phyloP scores from a whole-genome alignment of 2,113 vertebrate genomes.

The Rhynchopsitta pachyrhyncha region DNA sequence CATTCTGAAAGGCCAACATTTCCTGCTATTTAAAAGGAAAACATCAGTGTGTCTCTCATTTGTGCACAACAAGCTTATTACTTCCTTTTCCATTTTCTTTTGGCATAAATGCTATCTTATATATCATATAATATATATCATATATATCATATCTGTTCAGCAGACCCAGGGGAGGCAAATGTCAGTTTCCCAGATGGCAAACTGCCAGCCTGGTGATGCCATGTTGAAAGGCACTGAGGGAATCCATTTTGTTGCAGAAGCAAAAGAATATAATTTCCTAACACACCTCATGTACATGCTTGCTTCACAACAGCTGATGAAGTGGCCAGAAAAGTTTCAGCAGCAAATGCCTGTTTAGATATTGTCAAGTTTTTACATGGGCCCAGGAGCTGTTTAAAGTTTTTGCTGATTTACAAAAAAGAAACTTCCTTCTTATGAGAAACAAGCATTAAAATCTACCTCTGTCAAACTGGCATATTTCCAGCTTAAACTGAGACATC shows the following conservation, averaged over 20 bases:
- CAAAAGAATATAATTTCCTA: slow-evolving; percentile 20
- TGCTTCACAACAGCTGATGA: background rate
- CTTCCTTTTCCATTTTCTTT: slow-evolving; percentile 46
- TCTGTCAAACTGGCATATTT: background rate
- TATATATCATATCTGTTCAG: no score
- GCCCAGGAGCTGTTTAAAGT: background rate
- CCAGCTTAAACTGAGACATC: background rate
- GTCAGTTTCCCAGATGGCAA: slow-evolving; percentile 60
- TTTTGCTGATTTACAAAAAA: background rate
- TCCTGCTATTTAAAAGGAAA: slow-evolving; percentile 26
- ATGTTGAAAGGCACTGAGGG: background rate
- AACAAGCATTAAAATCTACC: background rate
- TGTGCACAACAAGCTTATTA: slow-evolving; percentile 30
- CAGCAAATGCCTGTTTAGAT: background rate
- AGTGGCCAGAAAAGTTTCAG: background rate
- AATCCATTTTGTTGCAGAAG: slow-evolving; percentile 36
- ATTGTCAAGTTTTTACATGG: background rate
- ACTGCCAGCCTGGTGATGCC: slow-evolving; percentile 35
- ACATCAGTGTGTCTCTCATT: background rate
- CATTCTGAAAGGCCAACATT: background rate
- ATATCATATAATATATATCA: no score
- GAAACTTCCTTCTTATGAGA: background rate
- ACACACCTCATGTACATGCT: background rate
- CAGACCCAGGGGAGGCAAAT: slow-evolving; percentile 45
- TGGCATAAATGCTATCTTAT: slow-evolving; percentile 4